phyloP scores from a whole-genome alignment of 2,888 invertebrate genomes.

The Ormyrus pomaceus region DNA sequence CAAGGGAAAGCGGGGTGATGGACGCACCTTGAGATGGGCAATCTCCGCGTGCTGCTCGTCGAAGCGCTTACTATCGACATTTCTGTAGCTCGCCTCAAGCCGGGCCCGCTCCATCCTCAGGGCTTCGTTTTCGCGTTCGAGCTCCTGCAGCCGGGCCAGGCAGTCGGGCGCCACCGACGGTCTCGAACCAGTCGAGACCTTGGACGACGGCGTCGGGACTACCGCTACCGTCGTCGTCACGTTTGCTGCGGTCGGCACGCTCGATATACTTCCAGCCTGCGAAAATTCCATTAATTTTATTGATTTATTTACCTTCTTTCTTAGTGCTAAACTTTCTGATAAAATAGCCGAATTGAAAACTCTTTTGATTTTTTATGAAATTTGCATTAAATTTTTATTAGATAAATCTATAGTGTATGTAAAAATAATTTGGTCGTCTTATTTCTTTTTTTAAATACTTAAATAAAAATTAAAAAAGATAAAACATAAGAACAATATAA shows the following conservation, averaged over 20 bases:
- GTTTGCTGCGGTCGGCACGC: conserved; percentile 10
- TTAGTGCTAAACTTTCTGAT: too few species aligned
- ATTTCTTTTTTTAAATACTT: too few species aligned
- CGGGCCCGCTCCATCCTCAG: conserved; percentile 83
- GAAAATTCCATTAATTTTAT: too few species aligned
- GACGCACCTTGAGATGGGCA: conserved; percentile 70
- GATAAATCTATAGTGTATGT: too few species aligned
- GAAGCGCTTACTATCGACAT: conserved; percentile 66
- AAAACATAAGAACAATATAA: too few species aligned
- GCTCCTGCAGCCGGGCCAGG: conserved; percentile 78
- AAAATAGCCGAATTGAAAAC: too few species aligned
- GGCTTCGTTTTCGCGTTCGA: conserved; percentile 83
- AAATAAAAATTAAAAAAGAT: too few species aligned
- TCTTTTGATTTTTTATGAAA: too few species aligned
- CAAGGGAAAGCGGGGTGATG: too few species aligned
- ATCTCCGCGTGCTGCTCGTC: conserved; percentile 72
- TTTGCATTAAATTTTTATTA: too few species aligned
- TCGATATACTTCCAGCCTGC: conserved; percentile 37
- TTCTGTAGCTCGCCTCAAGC: conserved; percentile 79
- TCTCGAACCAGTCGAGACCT: conserved; percentile 51
- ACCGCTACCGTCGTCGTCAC: conserved; percentile 30
- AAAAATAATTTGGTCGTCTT: too few species aligned
- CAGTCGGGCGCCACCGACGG: conserved; percentile 47
- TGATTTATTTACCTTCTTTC: too few species aligned
- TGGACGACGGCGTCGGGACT: conserved; percentile 32